Evolutionary conservation across 2,113 vertebrate species (phyloP).

Genomic region (Catharus fuscescens): DNA sequence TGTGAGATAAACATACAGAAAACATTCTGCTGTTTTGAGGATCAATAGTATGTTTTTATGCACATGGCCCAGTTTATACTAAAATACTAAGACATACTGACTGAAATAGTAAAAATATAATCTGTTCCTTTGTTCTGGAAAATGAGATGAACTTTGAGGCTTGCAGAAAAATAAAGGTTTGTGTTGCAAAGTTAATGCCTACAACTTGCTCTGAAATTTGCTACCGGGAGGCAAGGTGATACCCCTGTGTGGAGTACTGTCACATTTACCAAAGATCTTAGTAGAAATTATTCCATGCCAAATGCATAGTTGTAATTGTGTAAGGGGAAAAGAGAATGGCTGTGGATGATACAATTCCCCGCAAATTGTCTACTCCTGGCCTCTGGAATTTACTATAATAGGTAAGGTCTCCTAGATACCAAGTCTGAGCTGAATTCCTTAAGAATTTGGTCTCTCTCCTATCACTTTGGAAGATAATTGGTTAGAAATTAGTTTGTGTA

Average conservation of each 20-base stretch:
- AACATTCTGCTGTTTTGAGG: slow-evolving; percentile 60
- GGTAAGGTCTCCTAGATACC: no score
- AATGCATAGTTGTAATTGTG: neutral
- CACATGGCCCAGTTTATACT: neutral
- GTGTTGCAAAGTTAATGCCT: neutral
- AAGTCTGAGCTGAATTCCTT: no score
- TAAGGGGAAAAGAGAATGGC: neutral
- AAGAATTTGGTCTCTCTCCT: no score
- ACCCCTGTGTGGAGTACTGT: neutral
- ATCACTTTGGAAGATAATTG: no score
- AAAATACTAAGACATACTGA: neutral
- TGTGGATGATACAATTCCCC: no score
- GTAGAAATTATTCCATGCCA: neutral
- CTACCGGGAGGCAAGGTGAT: neutral
- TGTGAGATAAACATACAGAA: slow-evolving; percentile 55
- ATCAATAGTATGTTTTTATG: slow-evolving; percentile 22
- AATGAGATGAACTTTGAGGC: neutral
- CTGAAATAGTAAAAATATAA: neutral
- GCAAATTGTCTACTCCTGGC: no score
- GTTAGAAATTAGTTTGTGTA: no score
- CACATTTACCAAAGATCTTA: neutral
- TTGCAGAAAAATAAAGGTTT: neutral
- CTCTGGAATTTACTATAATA: no score
- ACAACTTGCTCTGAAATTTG: neutral
- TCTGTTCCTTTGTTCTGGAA: slow-evolving; percentile 9